Evolutionary conservation across 2,797 vertebrate species (phyloP), one percentile per base, ranked within the genome.

Genomic region (Hoplostethus atlanticus): DNA sequence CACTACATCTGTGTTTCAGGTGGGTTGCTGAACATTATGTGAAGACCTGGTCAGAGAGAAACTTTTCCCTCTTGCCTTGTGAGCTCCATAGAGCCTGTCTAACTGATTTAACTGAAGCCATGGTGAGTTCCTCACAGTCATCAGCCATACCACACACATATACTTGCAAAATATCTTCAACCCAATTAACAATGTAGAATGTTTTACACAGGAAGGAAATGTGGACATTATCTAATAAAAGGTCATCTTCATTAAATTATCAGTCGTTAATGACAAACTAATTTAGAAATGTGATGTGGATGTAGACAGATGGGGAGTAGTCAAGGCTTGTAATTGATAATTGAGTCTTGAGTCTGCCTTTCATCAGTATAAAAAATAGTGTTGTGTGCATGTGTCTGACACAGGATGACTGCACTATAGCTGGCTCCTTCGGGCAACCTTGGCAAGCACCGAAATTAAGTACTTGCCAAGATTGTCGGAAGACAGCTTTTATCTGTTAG

Each of bases 31-130:
- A 96, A 80, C 94, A 98, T 94, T 98, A 95, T 91, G 93, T 96
- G 85, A 98, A 95, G 87, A 96, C 96, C 77, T 97, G 97, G 96
- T 97, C 96, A 56, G 97, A 98, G 68, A 96, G 95, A 83, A 97
- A 94, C 86, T 98, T 98, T 90, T 95, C 97, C 84, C 93, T 91
- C 81, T 86, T 99, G 88, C 91, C 96, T 59, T 70, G 89, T 40
- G 97, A 97, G 64, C 95, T 98, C 77, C 97, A 98, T 64, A 95
- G 93, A 87, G 93, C 89, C 70, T 98, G 97, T 88, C 90, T 98
- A 59, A 79, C 81, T 21, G 93, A 91, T 78, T 85, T 98, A 79
- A 94, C 93, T 67, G 92, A 95, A 76, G 95, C 94, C 81, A 94
- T 97, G 94, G 97, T 99, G 91, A 95, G 96, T 94, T 79, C 70